Evolutionary conservation across 2,797 vertebrate species (phyloP), one percentile per base, ranked within the genome.

Genomic region (Hydrolagus colliei): DNA sequence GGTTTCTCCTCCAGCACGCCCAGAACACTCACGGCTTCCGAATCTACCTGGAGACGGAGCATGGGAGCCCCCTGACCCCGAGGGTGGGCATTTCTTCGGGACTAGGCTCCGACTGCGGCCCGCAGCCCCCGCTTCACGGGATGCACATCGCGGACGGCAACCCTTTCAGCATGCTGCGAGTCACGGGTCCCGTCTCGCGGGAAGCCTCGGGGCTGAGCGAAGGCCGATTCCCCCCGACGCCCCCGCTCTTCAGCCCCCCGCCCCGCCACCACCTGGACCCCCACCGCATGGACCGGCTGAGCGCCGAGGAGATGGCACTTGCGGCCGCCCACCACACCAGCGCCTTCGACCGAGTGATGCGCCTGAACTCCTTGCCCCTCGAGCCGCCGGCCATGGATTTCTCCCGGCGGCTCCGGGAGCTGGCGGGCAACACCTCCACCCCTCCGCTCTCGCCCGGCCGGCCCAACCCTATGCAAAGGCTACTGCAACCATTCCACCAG

Each of bases 321-420:
- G 97, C 96, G 93, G 97, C 97, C 93, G 96, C 96, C 93, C 98
- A 99, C 94, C 97, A 95, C 94, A 97, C 94, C 92, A 98, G 96
- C 96, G 97, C 97, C 93, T 99, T 98, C 91, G 97, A 99, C 93
- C 95, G 97, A 93, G 97, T 98, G 92, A 96, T 99, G 95, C 96
- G 97, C 93, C 95, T 99, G 90, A 99, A 98, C 93, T 96, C 97
- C 87, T 95, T 98, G 93, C 96, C 96, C 89, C 93, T 98, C 90
- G 97, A 99, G 91, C 93, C 97, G 86, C 96, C 98, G 6, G 95
- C 95, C 92, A 99, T 99, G 98, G 98, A 99, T 97, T 99, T 99
- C 94, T 99, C 98, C 89, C 95, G 98, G 94, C 94, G 98, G 93
- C 95, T 99, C 93, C 94, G 98, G 92, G 98, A 99, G 94, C 96